Base-by-base conservation (phyloP, 2,888 invertebrate species). In the Tortricodes alternella region DNA sequence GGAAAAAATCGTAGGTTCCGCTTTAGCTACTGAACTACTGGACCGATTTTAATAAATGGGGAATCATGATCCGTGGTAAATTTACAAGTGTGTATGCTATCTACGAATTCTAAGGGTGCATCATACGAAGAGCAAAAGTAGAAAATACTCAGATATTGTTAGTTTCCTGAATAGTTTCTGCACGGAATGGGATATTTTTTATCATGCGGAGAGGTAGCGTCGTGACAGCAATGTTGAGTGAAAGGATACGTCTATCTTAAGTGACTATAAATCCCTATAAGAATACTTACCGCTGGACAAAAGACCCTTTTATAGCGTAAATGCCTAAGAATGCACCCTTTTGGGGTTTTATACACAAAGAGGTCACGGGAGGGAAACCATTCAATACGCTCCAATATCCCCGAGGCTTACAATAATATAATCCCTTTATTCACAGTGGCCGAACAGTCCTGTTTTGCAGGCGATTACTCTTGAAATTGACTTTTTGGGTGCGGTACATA, bases 301-400 rank as follows among this genome's bases (percentile, higher is more conserved):
- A 18, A 37, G 37, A 29, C 9, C 3, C 21, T 43, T 46, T 46
- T 53, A 43, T 16, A 32, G 37, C 43, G 41, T 35, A 37, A 49
- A 49, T 49, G 55, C 15, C 55, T 49, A 21, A 53, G 35, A 43
- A 55, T 13, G 41, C 16, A 49, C 43, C 55, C 49, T 43, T 49
- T 56, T 56, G 35, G 16, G 35, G 21, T 15, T 35, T 19, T 35
- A 15, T 44, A 55, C 48, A 24, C 41, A 43, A 48, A 46, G 41
- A 21, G 32, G 13, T 2, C 4, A 8, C 5, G 27, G 6, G 19
- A 13, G 21, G 18, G 35, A 43, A 19, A 39, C 18, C 24, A 48
- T 35, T 48, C 21, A 21, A 19, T 19, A 46, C 34, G 46, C 19
- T 49, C 15, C 35, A 49, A n/a, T 11, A 23, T 53, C 16, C 19